A percentile compares a stretch with the other conserved stretches of the same genome.
Conservation (phyloP, 2,888 invertebrate species). For the Deilephila elpenor region DNA sequence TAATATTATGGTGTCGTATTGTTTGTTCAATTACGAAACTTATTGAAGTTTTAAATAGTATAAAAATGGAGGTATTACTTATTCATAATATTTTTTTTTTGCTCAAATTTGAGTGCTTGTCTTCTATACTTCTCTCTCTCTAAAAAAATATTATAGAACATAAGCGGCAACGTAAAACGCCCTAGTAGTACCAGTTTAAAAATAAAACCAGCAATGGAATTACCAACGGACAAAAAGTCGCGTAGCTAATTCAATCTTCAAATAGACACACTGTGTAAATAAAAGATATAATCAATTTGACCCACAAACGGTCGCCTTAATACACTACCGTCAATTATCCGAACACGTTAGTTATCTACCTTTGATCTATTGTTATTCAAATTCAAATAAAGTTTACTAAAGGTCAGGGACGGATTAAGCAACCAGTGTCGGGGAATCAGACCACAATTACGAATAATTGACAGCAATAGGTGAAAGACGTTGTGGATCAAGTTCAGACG, state of each 20-base stretch:
- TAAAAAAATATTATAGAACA: neutral
- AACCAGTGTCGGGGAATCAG: constrained; percentile 29
- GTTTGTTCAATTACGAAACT: no score
- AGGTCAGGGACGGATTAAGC: constrained; percentile 32
- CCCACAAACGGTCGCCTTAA: constrained; percentile 28
- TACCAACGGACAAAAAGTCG: neutral
- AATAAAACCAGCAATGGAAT: neutral
- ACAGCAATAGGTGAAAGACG: constrained; percentile 33
- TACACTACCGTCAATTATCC: constrained; percentile 30
- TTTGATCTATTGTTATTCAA: constrained; percentile 34
- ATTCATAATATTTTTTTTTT: no score
- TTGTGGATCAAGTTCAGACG: constrained; percentile 28
- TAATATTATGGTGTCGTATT: neutral
- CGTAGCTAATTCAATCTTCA: constrained; percentile 4
- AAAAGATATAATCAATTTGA: constrained; percentile 27
- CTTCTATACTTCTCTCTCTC: neutral
- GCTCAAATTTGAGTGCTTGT: no score
- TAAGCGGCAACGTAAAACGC: neutral
- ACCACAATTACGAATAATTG: constrained; percentile 33
- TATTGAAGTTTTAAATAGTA: neutral
- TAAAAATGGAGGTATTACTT: neutral
- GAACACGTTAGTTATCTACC: constrained; percentile 31
- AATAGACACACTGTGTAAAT: constrained; percentile 21
- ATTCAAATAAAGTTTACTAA: constrained; percentile 31
- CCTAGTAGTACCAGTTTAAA: neutral